A percentile compares a stretch with the other conserved stretches of the same genome.
Evolutionary conservation across 2,888 invertebrate species (phyloP).

Genomic region (Troides aeacus): DNA sequence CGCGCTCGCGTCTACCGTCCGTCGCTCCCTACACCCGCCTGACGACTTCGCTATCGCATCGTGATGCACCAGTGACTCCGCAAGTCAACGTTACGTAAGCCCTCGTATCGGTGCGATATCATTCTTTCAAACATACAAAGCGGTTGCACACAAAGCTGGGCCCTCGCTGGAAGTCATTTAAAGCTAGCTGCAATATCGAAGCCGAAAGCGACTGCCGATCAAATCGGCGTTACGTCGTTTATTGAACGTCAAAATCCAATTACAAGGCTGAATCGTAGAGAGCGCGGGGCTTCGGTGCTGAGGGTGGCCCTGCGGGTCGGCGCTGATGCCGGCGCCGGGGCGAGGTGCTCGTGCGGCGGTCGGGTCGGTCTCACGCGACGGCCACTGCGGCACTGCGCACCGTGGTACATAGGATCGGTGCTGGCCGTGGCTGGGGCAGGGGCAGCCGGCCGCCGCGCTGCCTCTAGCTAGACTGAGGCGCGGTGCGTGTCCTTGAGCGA

Average conservation of each 20-base stretch:
- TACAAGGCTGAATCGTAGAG: slow-evolving; percentile 77
- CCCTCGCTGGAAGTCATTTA: slow-evolving; percentile 51
- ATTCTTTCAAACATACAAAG: slow-evolving; percentile 61
- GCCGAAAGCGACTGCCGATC: slow-evolving; percentile 75
- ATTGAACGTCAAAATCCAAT: slow-evolving; percentile 77
- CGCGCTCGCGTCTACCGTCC: slow-evolving; percentile 47
- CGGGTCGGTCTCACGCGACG: slow-evolving; percentile 56
- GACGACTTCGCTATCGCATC: slow-evolving; percentile 54
- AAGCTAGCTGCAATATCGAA: slow-evolving; percentile 74
- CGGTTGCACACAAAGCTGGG: slow-evolving; percentile 65
- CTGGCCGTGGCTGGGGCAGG: slow-evolving; percentile 34
- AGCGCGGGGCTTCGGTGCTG: slow-evolving; percentile 72
- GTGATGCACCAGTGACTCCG: slow-evolving; percentile 62
- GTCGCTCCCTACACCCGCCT: slow-evolving; percentile 47
- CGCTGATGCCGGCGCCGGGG: slow-evolving; percentile 56
- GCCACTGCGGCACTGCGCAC: slow-evolving; percentile 69
- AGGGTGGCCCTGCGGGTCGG: slow-evolving; percentile 67
- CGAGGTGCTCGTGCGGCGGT: slow-evolving; percentile 52
- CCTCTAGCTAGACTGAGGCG: slow-evolving; percentile 74
- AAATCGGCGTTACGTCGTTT: slow-evolving; percentile 71
- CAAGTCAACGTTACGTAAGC: slow-evolving; percentile 65
- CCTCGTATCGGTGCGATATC: slow-evolving; percentile 47
- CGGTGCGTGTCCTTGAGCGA: slow-evolving; percentile 68
- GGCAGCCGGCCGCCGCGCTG: slow-evolving; percentile 67
- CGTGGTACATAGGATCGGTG: slow-evolving; percentile 47